Percentiles rank a stretch among this genome's conserved stretches.
Evolutionary conservation across 2,888 invertebrate genomes (phyloP).

Genomic region (Hydrotaea cyrtoneurina): DNA sequence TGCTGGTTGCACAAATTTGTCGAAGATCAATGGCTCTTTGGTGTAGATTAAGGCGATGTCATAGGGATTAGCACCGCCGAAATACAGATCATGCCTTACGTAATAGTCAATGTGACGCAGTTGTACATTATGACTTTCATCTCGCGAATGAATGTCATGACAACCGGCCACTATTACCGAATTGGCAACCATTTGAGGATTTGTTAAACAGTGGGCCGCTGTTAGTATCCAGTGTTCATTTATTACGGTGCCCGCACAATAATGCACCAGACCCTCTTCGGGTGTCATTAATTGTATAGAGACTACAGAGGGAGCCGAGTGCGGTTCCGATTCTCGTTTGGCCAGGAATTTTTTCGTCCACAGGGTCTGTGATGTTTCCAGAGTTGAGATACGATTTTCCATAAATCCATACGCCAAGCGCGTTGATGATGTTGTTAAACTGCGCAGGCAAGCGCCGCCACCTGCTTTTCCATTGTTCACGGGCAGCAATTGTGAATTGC

Average conservation of each 20-base stretch:
- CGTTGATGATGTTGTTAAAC: slow-evolving; percentile 22
- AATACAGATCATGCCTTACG: slow-evolving; percentile 76
- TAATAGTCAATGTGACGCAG: slow-evolving; percentile 77
- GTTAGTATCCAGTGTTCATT: slow-evolving; percentile 80
- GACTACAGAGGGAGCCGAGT: slow-evolving; percentile 78
- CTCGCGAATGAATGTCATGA: slow-evolving; percentile 75
- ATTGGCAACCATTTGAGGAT: slow-evolving; percentile 73
- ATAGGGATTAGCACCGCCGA: slow-evolving; percentile 78
- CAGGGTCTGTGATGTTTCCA: slow-evolving; percentile 69
- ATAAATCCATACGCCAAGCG: slow-evolving; percentile 69
- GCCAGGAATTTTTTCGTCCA: slow-evolving; percentile 77
- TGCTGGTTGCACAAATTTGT: slow-evolving; percentile 75
- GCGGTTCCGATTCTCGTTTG: slow-evolving; percentile 77
- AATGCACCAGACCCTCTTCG: slow-evolving; percentile 75
- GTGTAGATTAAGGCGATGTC: slow-evolving; percentile 79
- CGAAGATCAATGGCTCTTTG: slow-evolving; percentile 74
- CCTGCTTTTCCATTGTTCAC: slow-evolving; percentile 32
- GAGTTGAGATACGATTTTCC: slow-evolving; percentile 72
- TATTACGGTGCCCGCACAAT: slow-evolving; percentile 79
- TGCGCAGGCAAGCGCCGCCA: slow-evolving; percentile 6
- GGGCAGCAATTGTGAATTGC: slow-evolving; percentile 65
- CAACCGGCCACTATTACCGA: slow-evolving; percentile 78
- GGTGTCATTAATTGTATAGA: slow-evolving; percentile 77
- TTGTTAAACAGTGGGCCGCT: slow-evolving; percentile 78
- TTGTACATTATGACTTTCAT: slow-evolving; percentile 72